Percentiles rank a stretch among this genome's conserved stretches.
Evolutionary conservation across 2,113 vertebrate genomes (phyloP).

Genomic region (Sinocyclocheilus maitianheensis): DNA sequence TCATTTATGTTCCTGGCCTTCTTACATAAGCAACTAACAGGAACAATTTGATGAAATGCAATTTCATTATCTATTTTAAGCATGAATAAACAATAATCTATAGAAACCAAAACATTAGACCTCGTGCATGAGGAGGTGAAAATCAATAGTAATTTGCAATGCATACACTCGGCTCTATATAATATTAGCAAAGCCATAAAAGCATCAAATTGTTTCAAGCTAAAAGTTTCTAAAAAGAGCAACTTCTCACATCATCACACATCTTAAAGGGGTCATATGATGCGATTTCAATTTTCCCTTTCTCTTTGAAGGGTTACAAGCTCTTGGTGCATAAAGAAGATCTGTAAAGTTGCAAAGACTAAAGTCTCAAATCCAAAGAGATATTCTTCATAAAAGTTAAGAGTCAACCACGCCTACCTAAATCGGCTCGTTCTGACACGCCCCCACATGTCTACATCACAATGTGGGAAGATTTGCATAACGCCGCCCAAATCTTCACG

Average conservation of each 20-base stretch:
- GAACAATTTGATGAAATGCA: background rate
- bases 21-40: background rate
- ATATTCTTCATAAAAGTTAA: too few species aligned
- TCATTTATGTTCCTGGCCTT: background rate
- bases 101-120: background rate
- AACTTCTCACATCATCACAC: constrained; percentile 5
- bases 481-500: too few species aligned
- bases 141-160: constrained; percentile 9
- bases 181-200: background rate
- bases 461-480: too few species aligned
- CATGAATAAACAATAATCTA: background rate
- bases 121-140: background rate
- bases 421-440: too few species aligned
- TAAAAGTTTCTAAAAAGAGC: background rate
- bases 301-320: too few species aligned
- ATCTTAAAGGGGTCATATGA: background rate
- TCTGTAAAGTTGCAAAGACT: too few species aligned
- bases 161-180: background rate
- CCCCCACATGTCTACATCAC: too few species aligned
- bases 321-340: too few species aligned
- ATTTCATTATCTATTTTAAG: background rate
- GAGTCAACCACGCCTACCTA: too few species aligned
- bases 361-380: too few species aligned
- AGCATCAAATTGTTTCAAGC: background rate
- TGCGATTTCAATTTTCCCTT: too few species aligned